These are phyloP conservation scores for Penaeus chinensis DNA, from an alignment of 1,140 invertebrate species.

Conservation along the genomic window DNA sequence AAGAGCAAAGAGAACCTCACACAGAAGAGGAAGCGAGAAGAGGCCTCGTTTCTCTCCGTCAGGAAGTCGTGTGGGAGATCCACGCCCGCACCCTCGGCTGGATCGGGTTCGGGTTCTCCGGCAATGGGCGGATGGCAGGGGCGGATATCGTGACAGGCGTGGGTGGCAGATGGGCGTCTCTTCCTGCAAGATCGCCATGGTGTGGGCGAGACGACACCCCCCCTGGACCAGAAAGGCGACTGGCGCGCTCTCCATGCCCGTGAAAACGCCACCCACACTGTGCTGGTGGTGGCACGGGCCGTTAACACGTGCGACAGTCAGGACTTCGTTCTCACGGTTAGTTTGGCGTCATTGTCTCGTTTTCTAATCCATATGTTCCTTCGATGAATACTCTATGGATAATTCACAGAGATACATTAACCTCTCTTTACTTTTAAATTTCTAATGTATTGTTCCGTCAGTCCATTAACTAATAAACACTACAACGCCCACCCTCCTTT, in stretches of 20 bases:
- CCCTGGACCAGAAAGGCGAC: slow-evolving; percentile 46
- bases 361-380: slow-evolving; percentile 57
- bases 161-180: slow-evolving; percentile 49
- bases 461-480: background rate
- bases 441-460: background rate
- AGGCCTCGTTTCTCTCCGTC: background rate
- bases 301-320: slow-evolving; percentile 60
- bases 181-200: slow-evolving; percentile 53
- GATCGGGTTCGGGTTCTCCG: slow-evolving; percentile 80
- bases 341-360: slow-evolving; percentile 41
- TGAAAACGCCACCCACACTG: slow-evolving; percentile 64
- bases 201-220: slow-evolving; percentile 35
- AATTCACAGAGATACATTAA: background rate
- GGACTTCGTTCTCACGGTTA: slow-evolving; percentile 57
- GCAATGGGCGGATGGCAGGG: slow-evolving; percentile 78
- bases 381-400: background rate
- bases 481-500: background rate
- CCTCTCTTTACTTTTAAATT: too few species aligned
- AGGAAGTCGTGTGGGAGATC: slow-evolving; percentile 53
- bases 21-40: too few species aligned
- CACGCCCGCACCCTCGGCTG: slow-evolving; percentile 78
- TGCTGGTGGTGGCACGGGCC: slow-evolving; percentile 38
- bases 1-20: too few species aligned
- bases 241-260: slow-evolving; percentile 44
- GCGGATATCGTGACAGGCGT: slow-evolving; percentile 76